A percentile compares a stretch with the other conserved stretches of the same genome.
Conservation (phyloP, 2,888 invertebrate species). For the Strigamia crassipes region DNA sequence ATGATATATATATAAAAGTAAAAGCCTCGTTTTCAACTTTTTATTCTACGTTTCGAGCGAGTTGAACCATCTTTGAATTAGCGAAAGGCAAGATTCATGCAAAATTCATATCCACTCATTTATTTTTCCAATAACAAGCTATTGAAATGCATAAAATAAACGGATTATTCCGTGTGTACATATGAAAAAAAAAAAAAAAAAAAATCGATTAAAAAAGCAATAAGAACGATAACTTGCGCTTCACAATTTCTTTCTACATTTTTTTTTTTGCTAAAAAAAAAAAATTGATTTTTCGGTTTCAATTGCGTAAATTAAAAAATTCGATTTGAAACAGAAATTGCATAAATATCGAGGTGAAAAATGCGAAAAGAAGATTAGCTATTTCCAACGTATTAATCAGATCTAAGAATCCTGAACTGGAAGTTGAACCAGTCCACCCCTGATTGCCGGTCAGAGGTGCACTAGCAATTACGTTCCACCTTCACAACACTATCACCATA, state of each 20-base stretch:
- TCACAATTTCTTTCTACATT: neutral
- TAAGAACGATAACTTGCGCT: neutral
- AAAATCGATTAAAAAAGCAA: constrained; percentile 31
- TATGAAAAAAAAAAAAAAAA: neutral
- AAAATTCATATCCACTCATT: constrained; percentile 36
- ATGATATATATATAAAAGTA: neutral
- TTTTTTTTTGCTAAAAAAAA: neutral
- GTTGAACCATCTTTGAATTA: neutral
- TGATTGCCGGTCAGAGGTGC: too few relatives aligned
- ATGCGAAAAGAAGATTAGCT: too few relatives aligned
- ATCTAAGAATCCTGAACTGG: too few relatives aligned
- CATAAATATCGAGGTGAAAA: too few relatives aligned
- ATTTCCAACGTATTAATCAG: too few relatives aligned
- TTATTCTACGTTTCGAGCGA: neutral
- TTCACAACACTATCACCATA: too few relatives aligned
- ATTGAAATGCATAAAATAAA: constrained; percentile 35
- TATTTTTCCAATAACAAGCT: constrained; percentile 35
- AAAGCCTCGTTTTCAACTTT: neutral
- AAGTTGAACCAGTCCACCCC: too few relatives aligned
- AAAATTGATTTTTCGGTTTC: neutral
- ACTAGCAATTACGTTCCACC: too few relatives aligned
- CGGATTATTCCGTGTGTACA: neutral
- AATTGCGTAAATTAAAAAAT: too few relatives aligned
- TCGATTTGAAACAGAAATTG: too few relatives aligned
- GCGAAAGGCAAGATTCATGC: constrained; percentile 31